These are phyloP conservation scores for Meiosimyza platycephala DNA, from an alignment of 2,888 invertebrate species.

Conservation along the genomic window DNA sequence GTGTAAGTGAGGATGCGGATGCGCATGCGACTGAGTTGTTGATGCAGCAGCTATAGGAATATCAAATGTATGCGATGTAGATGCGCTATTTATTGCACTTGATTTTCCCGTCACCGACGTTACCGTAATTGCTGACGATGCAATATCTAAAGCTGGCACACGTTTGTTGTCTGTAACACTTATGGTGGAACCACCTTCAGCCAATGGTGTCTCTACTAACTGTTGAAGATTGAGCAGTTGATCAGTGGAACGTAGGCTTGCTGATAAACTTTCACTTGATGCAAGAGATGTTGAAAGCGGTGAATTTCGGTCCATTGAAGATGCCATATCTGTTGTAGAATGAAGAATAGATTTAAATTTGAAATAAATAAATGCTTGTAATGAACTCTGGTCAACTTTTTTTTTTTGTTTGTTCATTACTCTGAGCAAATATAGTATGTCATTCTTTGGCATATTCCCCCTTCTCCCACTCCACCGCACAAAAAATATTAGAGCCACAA, in stretches of 20 bases:
- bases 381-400: neutral
- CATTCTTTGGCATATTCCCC: too few relatives aligned
- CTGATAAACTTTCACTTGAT: constrained; percentile 69
- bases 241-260: constrained; percentile 69
- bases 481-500: too few relatives aligned
- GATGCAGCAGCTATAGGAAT: constrained; percentile 4
- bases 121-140: constrained; percentile 60
- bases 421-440: too few relatives aligned
- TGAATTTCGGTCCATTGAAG: constrained; percentile 71
- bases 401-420: too few relatives aligned
- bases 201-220: constrained; percentile 59
- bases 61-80: constrained; percentile 9
- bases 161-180: constrained; percentile 52
- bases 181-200: constrained; percentile 45
- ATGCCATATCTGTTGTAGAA: constrained; percentile 66
- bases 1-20: constrained; percentile 53
- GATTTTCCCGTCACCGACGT: constrained; percentile 41
- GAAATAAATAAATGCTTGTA: neutral
- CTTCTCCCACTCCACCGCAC: too few relatives aligned
- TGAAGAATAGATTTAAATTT: neutral
- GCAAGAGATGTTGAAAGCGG: constrained; percentile 74
- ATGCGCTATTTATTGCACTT: constrained; percentile 42
- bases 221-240: constrained; percentile 72
- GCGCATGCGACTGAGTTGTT: constrained; percentile 25
- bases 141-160: constrained; percentile 55